Evolutionary conservation across 2,113 vertebrate species (phyloP).

Genomic region (Lathamus discolor): DNA sequence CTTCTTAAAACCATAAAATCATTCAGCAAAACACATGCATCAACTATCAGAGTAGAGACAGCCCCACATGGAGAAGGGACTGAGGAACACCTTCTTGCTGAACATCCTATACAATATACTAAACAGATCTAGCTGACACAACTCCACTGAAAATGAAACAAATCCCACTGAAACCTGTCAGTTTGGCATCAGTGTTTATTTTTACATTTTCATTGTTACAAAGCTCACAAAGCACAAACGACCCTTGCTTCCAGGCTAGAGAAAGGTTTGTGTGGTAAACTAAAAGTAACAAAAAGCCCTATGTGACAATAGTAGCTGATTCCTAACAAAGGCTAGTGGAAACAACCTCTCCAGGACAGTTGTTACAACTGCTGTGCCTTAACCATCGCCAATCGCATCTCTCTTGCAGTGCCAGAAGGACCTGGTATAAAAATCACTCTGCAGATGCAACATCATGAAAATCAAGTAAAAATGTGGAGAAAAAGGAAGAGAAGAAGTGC

Average conservation of each 20-base stretch:
- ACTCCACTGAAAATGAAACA: background rate
- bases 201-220: background rate
- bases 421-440: background rate
- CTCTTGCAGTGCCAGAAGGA: background rate
- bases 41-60: background rate
- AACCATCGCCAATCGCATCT: background rate
- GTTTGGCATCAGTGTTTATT: background rate
- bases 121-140: background rate
- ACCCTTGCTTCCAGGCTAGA: background rate
- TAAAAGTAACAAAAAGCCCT: background rate
- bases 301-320: background rate
- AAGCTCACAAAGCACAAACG: background rate
- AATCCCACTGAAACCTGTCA: background rate
- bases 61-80: background rate
- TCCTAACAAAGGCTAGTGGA: background rate
- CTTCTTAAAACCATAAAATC: constrained; percentile 23
- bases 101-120: background rate
- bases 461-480: background rate
- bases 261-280: background rate
- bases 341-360: background rate
- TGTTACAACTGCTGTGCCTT: background rate
- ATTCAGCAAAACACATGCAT: constrained; percentile 48
- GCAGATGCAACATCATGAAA: background rate
- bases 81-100: background rate
- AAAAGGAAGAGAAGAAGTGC: background rate